Evolutionary conservation across 2,113 vertebrate species (phyloP).

Genomic region (Nematolebias whitei): DNA sequence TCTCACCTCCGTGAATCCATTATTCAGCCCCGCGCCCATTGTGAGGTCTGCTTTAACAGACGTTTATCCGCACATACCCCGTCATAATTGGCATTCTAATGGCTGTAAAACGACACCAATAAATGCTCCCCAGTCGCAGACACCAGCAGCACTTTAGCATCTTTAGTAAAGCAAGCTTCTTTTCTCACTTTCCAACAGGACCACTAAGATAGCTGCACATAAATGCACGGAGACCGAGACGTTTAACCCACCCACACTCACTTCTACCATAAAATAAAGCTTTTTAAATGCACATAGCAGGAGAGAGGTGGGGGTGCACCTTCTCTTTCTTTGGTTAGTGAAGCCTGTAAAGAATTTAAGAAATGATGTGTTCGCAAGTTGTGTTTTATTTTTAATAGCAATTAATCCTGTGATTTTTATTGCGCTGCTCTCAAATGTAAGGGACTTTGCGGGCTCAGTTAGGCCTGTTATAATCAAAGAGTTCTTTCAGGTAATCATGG

Average conservation of each 20-base stretch:
- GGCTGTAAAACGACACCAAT: constrained; percentile 48
- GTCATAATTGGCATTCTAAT: constrained; percentile 63
- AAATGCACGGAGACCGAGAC: constrained; percentile 41
- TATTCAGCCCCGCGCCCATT: constrained; percentile 28
- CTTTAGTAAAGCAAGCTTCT: constrained; percentile 50
- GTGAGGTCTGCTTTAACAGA: constrained; percentile 40
- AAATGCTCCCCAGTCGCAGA: constrained; percentile 47
- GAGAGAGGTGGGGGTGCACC: constrained; percentile 47
- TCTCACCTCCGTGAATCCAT: constrained; percentile 28
- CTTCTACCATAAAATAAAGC: constrained; percentile 41
- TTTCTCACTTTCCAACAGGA: constrained; percentile 59
- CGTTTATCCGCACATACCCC: constrained; percentile 45
- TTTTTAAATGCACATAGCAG: constrained; percentile 75
- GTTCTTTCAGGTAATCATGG: not conserved
- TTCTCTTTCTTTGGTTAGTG: not conserved
- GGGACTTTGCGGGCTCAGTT: not conserved
- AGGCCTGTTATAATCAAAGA: not conserved
- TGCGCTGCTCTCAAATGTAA: not conserved
- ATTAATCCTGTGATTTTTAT: not conserved
- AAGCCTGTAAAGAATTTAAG: constrained; percentile 1
- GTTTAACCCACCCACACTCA: constrained; percentile 44
- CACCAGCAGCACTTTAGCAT: constrained; percentile 47
- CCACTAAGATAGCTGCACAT: constrained; percentile 44
- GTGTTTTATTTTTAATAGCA: not conserved
- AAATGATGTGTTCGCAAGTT: not conserved